Conservation (phyloP, 2,113 vertebrate genomes). For the Okapia johnstoni region DNA sequence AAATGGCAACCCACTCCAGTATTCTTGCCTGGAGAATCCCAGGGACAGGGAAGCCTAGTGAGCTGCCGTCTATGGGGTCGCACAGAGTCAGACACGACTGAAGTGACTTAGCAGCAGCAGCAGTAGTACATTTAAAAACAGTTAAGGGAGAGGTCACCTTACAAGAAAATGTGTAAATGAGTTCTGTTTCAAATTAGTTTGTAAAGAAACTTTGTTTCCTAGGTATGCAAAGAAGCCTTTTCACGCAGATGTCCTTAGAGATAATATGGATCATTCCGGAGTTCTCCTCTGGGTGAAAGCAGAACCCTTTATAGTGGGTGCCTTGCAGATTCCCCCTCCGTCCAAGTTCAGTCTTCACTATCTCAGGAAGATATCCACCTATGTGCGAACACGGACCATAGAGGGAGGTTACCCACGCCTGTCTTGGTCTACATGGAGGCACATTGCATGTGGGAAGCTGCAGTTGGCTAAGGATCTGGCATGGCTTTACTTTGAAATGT, state of each 20-base stretch:
- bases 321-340: slow-evolving; percentile 86
- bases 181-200: slow-evolving; percentile 30
- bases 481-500: slow-evolving; percentile 97
- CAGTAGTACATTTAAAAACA: neutral
- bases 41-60: neutral
- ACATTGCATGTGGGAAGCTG: slow-evolving; percentile 95
- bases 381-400: slow-evolving; percentile 83
- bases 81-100: neutral
- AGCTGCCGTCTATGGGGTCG: neutral
- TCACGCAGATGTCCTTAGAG: slow-evolving; percentile 43
- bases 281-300: slow-evolving; percentile 91
- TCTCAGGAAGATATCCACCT: slow-evolving; percentile 91
- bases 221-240: slow-evolving; percentile 67
- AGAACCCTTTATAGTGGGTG: slow-evolving; percentile 92
- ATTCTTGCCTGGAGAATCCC: neutral
- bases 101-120: neutral
- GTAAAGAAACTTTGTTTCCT: slow-evolving; percentile 56
- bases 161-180: neutral
- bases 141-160: neutral
- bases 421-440: slow-evolving; percentile 91
- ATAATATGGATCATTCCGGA: slow-evolving; percentile 81
- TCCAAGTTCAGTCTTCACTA: slow-evolving; percentile 92
- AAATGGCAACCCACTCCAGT: neutral
- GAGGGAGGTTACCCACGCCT: slow-evolving; percentile 90
- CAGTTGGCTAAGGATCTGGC: slow-evolving; percentile 90